Conservation (phyloP, 2,888 invertebrate species). For the Drosophila putrida region DNA sequence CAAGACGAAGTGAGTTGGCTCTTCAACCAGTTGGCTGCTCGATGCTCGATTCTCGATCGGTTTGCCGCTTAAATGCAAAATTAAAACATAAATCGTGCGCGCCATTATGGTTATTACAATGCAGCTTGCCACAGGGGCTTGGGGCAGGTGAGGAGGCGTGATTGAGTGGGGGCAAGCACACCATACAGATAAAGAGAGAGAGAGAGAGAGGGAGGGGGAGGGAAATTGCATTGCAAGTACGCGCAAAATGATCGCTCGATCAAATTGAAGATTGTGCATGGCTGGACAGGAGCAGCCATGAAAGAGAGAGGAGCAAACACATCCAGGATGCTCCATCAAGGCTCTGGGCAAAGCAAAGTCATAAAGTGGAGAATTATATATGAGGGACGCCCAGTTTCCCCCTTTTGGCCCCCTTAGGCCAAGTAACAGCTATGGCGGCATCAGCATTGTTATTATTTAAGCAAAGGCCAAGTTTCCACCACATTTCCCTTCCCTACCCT, state of each 20-base stretch:
- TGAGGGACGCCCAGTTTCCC: constrained; percentile 20
- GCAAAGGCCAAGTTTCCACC: constrained; percentile 38
- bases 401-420: constrained; percentile 39
- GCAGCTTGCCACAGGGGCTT: constrained; percentile 54
- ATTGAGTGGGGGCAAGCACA: constrained; percentile 67
- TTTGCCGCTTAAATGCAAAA: constrained; percentile 80
- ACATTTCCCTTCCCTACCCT: background rate
- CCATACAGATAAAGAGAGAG: constrained; percentile 14
- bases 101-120: constrained; percentile 83
- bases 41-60: constrained; percentile 1
- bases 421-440: constrained; percentile 78
- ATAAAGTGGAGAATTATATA: constrained; percentile 71
- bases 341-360: constrained; percentile 54
- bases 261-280: constrained; percentile 63
- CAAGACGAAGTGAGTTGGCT: constrained; percentile 27
- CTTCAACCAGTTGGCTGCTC: background rate
- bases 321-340: constrained; percentile 30
- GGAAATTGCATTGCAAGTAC: constrained; percentile 55
- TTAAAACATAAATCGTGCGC: constrained; percentile 84
- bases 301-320: background rate
- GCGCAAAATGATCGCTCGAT: constrained; percentile 78
- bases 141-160: constrained; percentile 41
- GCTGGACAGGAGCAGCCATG: constrained; percentile 19
- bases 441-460: constrained; percentile 69
- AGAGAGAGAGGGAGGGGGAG: background rate